Base-by-base conservation (phyloP, 2,888 invertebrate species). In the Oligia latruncula region DNA sequence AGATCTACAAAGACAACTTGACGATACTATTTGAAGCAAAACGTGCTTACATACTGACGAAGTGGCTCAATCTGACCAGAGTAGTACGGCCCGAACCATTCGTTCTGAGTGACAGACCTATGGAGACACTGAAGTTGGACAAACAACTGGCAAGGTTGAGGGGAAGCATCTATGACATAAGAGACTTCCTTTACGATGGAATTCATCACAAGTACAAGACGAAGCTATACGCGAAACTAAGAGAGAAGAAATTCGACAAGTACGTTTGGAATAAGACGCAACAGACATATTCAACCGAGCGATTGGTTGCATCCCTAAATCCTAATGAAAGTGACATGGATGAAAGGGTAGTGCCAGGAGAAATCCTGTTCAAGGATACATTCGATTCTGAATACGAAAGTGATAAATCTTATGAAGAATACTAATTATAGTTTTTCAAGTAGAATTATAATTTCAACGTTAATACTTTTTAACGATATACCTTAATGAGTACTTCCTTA, bases 111-210 rank as follows among this genome's bases (percentile, higher is more conserved):
- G 75, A 83, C 5, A 88, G 78, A 23, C 89, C 88, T 0, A 79
- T 95, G 3, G 80, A 87, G 46, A 85, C 88, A 15, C 80, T 92
- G 8, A 77, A 85, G 1, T 72, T 93, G 8, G 96, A 96, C 71
- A 80, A 67, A 1, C 58, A 82, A 8, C 80, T 96, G 4, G 81
- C 89, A 0, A 90, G 78, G 9, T 40, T 95, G n/a, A 78, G 67
- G 20, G 96, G 95, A 1, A 78, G 62, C 0, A 74, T 93, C 0
- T 92, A 90, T n/a, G 96, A 96, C 74, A 90, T 95, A 5, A 92
- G 96, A 86, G 95, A 96, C 78, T 93, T 87, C 62, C 71, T 95
- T 0, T 85, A 87, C 40, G 64, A 85, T 3, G 91, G 92, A 0
- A 60, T 40, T 4, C 92, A 88, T 80, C 91, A 87, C 29, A 52